Base-by-base conservation (phyloP, 2,888 invertebrate genomes). In the Caprella mutica region DNA sequence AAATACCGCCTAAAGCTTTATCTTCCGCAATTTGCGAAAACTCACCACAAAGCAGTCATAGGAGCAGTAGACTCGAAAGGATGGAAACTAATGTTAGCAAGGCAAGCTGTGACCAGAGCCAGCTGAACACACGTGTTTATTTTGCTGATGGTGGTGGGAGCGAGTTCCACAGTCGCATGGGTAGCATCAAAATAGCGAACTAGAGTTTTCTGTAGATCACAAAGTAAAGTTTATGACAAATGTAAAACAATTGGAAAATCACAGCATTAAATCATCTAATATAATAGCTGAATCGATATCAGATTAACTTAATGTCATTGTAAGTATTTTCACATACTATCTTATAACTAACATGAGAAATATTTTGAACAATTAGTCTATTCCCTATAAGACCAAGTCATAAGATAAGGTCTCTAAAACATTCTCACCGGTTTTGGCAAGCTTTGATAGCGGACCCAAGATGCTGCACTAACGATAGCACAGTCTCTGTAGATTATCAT, bases 111-210 rank as follows among this genome's bases (percentile, higher is more conserved):
- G 55, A 93, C 86, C 63, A 94, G 77, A 42, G 82, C 73, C 46
- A 97, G 76, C 73, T 97, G 96, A 27, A 97, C 77, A 5, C 82
- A 85, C 6, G 96, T 97, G 73, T 97, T 97, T 2, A 93, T 80
- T 81, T 97, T 97, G 73, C 94, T 96, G 43, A 91, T 83, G 55
- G 85, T 80, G 12, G 94, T 93, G 5, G 97, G 97, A 19, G 86
- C 85, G 51, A 97, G 76, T 73, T 90, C 86, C 29, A 86, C 92
- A n/a, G 92, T 91, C 2, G 88, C 87, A 72, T 86, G 83, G 5
- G 88, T 86, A n/a, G 85, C 84, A 75, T 94, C 90, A 72, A 93
- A 93, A 72, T 90, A 92, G 65, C 88, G 79, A 61, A 81, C 79
- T 54, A 92, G 71, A 1, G 92, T 93, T 76, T 81, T 83, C 90